Conservation (phyloP, 1,140 invertebrate species). For the Dermatophagoides farinae region DNA sequence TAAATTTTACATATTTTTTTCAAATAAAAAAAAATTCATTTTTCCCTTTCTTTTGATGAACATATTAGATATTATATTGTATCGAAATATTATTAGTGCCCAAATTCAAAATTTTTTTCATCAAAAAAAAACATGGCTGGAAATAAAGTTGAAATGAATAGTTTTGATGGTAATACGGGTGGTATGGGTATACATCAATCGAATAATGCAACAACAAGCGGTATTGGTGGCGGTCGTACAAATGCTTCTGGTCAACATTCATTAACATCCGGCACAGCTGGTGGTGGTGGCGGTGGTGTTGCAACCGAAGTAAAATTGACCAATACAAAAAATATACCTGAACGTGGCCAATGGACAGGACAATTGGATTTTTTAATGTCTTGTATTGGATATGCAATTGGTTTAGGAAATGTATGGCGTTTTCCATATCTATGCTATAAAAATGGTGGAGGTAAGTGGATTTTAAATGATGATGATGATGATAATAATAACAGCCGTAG, state of each 20-base stretch:
- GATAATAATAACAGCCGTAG: background rate
- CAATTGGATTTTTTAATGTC: constrained; percentile 63
- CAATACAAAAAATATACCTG: constrained; percentile 28
- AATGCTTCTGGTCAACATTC: background rate
- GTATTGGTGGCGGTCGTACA: background rate
- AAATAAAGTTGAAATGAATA: constrained; percentile 16
- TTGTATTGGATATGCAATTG: constrained; percentile 40
- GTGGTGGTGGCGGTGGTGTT: background rate
- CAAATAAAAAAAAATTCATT: no score
- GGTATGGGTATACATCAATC: background rate
- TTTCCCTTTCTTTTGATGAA: no score
- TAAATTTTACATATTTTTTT: no score
- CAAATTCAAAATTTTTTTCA: background rate
- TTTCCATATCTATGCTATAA: constrained; percentile 39
- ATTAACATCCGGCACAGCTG: no score
- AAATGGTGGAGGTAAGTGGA: constrained; percentile 31
- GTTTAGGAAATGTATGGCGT: constrained; percentile 38
- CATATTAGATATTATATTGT: no score
- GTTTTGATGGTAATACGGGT: constrained; percentile 6
- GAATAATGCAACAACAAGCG: background rate
- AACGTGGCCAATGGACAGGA: constrained; percentile 53
- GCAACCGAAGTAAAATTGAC: constrained; percentile 15
- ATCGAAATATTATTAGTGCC: no score
- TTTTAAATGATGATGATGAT: background rate
- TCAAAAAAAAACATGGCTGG: background rate